Base-by-base conservation (phyloP, 2,113 vertebrate species). In the Lontra canadensis region DNA sequence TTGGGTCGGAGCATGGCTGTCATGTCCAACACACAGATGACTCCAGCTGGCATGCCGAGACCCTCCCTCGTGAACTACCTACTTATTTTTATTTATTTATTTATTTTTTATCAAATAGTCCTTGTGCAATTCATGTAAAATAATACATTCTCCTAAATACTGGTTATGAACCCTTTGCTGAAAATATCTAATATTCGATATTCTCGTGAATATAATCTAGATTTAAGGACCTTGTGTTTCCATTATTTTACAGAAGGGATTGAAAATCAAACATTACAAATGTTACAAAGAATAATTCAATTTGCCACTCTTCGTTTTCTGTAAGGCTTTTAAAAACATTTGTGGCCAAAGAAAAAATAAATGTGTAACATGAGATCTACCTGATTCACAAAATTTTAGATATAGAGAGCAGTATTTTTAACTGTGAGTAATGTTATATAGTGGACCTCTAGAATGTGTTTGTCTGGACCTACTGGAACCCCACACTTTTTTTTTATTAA, bases 391-490 rank as follows among this genome's bases (percentile, higher is more conserved):
- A 85, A 44, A 85, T 34, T 23, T 44, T 67, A 49, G 55, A 25
- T 29, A 9, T 9, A 26, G 25, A 49, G 31, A 15, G 3, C 34
- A 25, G 34, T 67, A 47, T 85, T 67, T 21, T 49, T n/a, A 67
- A n/a, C 42, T 49, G 34, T 8, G 8, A 49, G 20, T 31, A n/a
- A 3, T 47, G 12, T 67, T 47, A 18, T 67, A 10, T 0, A 9
- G 39, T 3, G 44, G 31, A 85, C 34, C 6, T 65, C 18, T 65
- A 47, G 7, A 85, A 34, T 1, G 1, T n/a, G 26, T 83, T 61
- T 15, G 14, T 85, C 18, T 85, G 31, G 0, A 31, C 20, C 1
- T 1, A 23, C 3, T 20, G 18, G 18, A 85, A 14, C 29, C 2
- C 10, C 52, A 36, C 8, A n/a, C 31, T 44, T 42, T n/a, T 47